phyloP scores from a whole-genome alignment of 2,113 vertebrate species.

The Diglossa brunneiventris region DNA sequence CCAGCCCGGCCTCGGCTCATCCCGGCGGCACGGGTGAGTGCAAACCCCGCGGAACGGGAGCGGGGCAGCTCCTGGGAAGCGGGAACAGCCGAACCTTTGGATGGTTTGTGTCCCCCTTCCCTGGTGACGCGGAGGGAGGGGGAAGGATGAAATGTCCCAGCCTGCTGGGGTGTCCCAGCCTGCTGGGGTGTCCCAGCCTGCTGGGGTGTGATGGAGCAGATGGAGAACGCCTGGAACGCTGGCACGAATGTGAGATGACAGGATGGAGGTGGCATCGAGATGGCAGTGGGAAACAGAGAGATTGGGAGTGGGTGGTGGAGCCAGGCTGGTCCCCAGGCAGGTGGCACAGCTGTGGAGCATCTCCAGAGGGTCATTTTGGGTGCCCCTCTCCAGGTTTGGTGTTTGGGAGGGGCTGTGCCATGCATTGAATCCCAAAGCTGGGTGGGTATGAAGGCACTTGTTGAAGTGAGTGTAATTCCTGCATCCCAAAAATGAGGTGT shows the following conservation, averaged over 20 bases:
- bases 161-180: fast-evolving
- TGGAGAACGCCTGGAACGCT: fast-evolving
- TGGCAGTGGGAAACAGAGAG: fast-evolving
- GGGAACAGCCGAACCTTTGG: fast-evolving
- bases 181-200: fast-evolving
- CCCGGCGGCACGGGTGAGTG: neutral
- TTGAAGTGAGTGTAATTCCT: neutral
- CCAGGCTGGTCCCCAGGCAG: fast-evolving
- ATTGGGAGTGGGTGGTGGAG: fast-evolving
- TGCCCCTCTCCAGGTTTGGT: fast-evolving
- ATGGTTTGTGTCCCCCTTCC: fast-evolving
- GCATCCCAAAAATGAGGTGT: fast-evolving
- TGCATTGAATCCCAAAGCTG: fast-evolving
- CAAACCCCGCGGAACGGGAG: fast-evolving
- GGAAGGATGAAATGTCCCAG: fast-evolving
- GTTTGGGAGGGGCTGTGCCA: fast-evolving
- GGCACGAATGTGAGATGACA: fast-evolving
- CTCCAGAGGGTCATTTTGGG: fast-evolving
- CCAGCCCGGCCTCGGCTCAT: neutral
- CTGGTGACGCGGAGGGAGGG: too few relatives aligned
- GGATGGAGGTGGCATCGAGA: neutral
- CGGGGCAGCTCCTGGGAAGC: neutral
- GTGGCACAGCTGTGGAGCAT: fast-evolving
- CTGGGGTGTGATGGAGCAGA: fast-evolving
- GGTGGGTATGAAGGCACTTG: neutral